These are phyloP conservation scores for Cantharis flavilabris DNA, from an alignment of 2,888 invertebrate genomes.

Conservation along the genomic window DNA sequence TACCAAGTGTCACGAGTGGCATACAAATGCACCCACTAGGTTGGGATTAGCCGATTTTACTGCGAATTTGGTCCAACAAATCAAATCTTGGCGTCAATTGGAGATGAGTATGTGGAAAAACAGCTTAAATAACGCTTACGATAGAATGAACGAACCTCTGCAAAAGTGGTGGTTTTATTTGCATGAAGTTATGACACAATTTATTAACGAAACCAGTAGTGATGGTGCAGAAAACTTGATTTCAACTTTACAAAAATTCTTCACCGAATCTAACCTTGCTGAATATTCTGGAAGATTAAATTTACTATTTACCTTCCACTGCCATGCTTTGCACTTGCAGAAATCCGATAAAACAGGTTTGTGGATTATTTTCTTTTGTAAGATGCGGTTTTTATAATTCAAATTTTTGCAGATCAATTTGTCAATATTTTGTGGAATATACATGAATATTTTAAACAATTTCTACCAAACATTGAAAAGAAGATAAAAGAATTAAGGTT, in stretches of 20 bases:
- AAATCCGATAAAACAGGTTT: slow-evolving; percentile 27
- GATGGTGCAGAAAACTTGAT: slow-evolving; percentile 54
- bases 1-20: slow-evolving; percentile 88
- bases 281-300: slow-evolving; percentile 81
- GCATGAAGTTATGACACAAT: slow-evolving; percentile 72
- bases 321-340: slow-evolving; percentile 69
- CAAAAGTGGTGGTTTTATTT: slow-evolving; percentile 92
- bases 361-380: background rate
- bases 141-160: slow-evolving; percentile 68
- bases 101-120: slow-evolving; percentile 90
- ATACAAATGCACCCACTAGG: slow-evolving; percentile 84
- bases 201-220: slow-evolving; percentile 53
- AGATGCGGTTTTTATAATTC: background rate
- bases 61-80: slow-evolving; percentile 75
- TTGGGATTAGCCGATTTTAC: slow-evolving; percentile 80
- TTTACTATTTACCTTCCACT: slow-evolving; percentile 80
- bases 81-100: slow-evolving; percentile 88
- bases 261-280: slow-evolving; percentile 81
- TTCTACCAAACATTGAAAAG: slow-evolving; percentile 65
- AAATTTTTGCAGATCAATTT: slow-evolving; percentile 58
- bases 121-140: slow-evolving; percentile 71
- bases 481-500: slow-evolving; percentile 70
- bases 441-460: slow-evolving; percentile 83
- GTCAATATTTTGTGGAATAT: slow-evolving; percentile 79
- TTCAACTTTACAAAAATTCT: slow-evolving; percentile 74